Percentiles rank a stretch among this genome's conserved stretches.
phyloP scores from a whole-genome alignment of 2,113 vertebrate genomes.

The Helogale parvula region DNA sequence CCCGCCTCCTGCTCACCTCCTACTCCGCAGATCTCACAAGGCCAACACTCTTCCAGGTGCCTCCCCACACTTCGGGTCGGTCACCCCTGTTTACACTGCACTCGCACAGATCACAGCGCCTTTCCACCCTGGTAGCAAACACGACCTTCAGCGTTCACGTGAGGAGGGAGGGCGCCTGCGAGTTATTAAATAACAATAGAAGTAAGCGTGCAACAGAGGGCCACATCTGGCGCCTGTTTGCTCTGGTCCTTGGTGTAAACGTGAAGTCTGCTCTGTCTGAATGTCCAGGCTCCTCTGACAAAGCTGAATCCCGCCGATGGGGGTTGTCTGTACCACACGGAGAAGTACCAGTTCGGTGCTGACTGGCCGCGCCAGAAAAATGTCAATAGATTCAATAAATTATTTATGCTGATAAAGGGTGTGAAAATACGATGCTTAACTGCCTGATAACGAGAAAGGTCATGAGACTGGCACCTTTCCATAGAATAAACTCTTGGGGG shows the following conservation, averaged over 20 bases:
- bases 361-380: background rate
- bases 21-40: background rate
- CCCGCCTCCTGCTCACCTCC: background rate
- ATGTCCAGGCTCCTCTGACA: background rate
- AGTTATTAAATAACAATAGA: background rate
- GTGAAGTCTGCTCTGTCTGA: background rate
- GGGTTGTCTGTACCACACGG: background rate
- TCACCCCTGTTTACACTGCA: background rate
- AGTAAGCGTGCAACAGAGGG: background rate
- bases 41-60: background rate
- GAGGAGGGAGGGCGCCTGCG: background rate
- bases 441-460: background rate
- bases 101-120: background rate
- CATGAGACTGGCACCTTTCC: background rate
- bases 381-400: background rate
- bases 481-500: background rate
- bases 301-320: background rate
- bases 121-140: background rate
- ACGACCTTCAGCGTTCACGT: background rate
- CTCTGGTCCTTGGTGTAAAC: background rate
- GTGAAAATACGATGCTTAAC: background rate
- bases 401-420: background rate
- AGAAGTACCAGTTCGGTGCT: background rate
- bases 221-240: background rate
- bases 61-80: background rate